Base-by-base conservation (phyloP, 2,113 vertebrate genomes). In the Poeciliopsis turrubarensis region DNA sequence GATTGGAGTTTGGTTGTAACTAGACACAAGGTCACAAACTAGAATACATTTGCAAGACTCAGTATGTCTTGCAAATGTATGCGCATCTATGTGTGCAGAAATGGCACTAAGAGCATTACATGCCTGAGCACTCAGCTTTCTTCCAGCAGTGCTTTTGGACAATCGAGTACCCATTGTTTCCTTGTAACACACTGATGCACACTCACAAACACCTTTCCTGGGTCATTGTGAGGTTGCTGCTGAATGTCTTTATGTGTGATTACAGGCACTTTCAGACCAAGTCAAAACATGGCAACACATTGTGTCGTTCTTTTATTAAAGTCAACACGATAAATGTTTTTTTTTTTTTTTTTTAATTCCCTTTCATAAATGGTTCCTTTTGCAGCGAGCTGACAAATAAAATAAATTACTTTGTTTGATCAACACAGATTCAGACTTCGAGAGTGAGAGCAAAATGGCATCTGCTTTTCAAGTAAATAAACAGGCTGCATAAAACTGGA, bases 101-200 rank as follows among this genome's bases (percentile, higher is more conserved):
- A 73, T 77, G 82, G 72, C 14, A 81, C 82, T 82, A 80, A 84
- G 68, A 87, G 84, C 80, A 85, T 92, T 85, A 77, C 83, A 86
- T 37, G 77, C 73, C 37, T 90, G 90, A 89, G 66, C 25, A 79
- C 88, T 85, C 73, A 1, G 3, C 64, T 77, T 83, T 71, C 64
- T 89, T 89, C 86, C 85, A 89, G 86, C 86, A 86, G 85, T 77
- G 84, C 87, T 89, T 91, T 88, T 65, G 86, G 77, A 85, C 86
- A 82, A 84, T 82, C 82, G 76, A 77, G 81, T 72, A 75, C 83
- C 79, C 69, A 32, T 81, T 61, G 37, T 66, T 83, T 80, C 77
- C 83, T n/a, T 67, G 81, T 79, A 70, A 62, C 85, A 82, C 79
- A 73, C 68, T 14, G 60, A 44, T 54, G 69, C 65, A 30, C 41